phyloP scores from a whole-genome alignment of 23 tunicate genomes.

The Ciona savignyi region DNA sequence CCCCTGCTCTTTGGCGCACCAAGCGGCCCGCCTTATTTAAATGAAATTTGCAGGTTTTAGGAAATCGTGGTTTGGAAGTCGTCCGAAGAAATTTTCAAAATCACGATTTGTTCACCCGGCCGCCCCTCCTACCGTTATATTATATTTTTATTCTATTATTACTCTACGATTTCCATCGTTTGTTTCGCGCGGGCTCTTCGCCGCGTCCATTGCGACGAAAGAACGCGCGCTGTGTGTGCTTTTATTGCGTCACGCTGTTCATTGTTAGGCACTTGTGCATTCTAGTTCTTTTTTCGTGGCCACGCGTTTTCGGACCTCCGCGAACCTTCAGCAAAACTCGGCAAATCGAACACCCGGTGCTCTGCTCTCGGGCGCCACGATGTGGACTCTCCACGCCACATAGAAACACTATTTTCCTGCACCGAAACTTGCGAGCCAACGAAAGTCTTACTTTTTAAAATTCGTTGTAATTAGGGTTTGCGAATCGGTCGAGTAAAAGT shows the following conservation, averaged over 20 bases:
- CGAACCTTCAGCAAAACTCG: neutral
- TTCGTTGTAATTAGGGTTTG: too few relatives aligned
- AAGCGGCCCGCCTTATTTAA: neutral
- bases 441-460: too few relatives aligned
- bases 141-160: neutral
- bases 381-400: neutral
- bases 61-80: too few relatives aligned
- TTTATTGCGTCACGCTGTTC: neutral
- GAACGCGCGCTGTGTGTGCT: constrained; percentile 2
- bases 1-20: neutral
- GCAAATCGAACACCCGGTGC: neutral
- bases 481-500: too few relatives aligned
- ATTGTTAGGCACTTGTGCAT: constrained; percentile 10
- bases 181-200: too few relatives aligned
- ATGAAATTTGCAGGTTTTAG: too few relatives aligned
- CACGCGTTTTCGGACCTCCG: neutral
- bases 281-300: neutral
- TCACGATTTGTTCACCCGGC: too few relatives aligned
- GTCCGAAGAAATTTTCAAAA: too few relatives aligned
- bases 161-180: too few relatives aligned
- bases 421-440: too few relatives aligned
- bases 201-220: too few relatives aligned
- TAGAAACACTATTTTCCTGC: neutral
- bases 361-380: neutral
- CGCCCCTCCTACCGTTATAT: too few relatives aligned